Conservation (phyloP, 2,888 invertebrate species). For the Entomobrya multifasciata region DNA sequence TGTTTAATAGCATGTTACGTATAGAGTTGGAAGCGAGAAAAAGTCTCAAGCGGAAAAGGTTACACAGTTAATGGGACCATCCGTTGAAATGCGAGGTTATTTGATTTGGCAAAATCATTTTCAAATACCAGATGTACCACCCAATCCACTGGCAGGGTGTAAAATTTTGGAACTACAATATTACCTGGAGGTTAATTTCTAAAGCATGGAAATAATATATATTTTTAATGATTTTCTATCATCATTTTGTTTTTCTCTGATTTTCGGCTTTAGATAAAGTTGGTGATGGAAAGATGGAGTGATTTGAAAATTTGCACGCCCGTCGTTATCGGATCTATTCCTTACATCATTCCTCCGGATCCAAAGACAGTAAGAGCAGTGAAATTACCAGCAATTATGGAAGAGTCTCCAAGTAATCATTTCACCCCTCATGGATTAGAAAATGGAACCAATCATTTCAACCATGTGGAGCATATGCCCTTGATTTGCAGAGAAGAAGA, state of each 20-base stretch:
- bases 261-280: conserved; percentile 54
- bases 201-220: neutral
- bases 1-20: conserved; percentile 49
- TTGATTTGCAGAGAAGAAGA: conserved; percentile 11
- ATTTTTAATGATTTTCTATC: neutral
- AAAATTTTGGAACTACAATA: conserved; percentile 66
- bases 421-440: neutral
- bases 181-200: conserved; percentile 64
- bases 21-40: conserved; percentile 65
- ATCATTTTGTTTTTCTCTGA: neutral
- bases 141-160: conserved; percentile 64
- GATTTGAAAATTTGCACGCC: conserved; percentile 69
- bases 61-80: conserved; percentile 65
- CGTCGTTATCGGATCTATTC: conserved; percentile 57
- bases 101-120: conserved; percentile 71
- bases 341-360: conserved; percentile 48
- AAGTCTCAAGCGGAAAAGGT: conserved; percentile 69
- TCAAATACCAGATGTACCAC: conserved; percentile 68
- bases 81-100: conserved; percentile 69
- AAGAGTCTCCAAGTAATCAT: conserved; percentile 22
- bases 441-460: neutral
- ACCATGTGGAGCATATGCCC: conserved; percentile 22
- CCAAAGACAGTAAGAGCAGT: neutral
- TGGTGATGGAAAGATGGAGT: conserved; percentile 67
- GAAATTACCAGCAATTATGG: conserved; percentile 11